These are phyloP conservation scores for Sebastes vulpes DNA, from an alignment of 2,797 vertebrate genomes.

Conservation along the genomic window DNA sequence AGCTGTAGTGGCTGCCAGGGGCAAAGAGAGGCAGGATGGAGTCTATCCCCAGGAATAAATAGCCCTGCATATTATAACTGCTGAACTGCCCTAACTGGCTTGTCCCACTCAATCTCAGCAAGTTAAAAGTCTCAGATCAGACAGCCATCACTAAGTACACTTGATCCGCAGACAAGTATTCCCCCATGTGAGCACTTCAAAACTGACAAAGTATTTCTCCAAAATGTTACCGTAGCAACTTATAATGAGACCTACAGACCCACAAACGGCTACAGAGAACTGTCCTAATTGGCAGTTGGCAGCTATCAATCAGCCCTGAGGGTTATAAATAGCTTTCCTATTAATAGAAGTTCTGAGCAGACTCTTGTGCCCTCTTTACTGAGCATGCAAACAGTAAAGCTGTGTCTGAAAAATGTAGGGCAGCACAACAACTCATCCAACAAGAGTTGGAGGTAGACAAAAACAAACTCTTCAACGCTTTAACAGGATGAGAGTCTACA, in stretches of 20 bases:
- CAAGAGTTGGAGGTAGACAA: neutral
- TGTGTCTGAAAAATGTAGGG: constrained; percentile 45
- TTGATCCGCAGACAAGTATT: constrained; percentile 28
- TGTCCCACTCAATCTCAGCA: constrained; percentile 26
- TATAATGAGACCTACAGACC: constrained; percentile 8
- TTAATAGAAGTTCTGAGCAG: constrained; percentile 55
- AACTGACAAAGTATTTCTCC: constrained; percentile 31
- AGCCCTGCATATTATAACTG: constrained; percentile 22
- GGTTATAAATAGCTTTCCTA: constrained; percentile 62
- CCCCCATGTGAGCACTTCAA: neutral
- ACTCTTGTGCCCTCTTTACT: constrained; percentile 58
- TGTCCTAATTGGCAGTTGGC: constrained; percentile 63
- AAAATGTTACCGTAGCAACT: constrained; percentile 29
- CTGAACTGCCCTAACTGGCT: constrained; percentile 5
- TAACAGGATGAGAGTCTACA: neutral
- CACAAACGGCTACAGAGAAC: constrained; percentile 40
- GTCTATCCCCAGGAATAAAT: constrained; percentile 56
- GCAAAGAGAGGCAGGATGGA: constrained; percentile 55
- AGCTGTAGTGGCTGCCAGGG: constrained; percentile 60
- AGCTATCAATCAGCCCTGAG: constrained; percentile 53
- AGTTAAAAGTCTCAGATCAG: constrained; percentile 33
- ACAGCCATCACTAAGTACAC: constrained; percentile 9
- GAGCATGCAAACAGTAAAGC: constrained; percentile 40
- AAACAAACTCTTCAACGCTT: constrained; percentile 10
- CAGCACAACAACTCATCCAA: constrained; percentile 29